phyloP scores from a whole-genome alignment of 1,140 invertebrate species.

The Drosophila prosaltans region DNA sequence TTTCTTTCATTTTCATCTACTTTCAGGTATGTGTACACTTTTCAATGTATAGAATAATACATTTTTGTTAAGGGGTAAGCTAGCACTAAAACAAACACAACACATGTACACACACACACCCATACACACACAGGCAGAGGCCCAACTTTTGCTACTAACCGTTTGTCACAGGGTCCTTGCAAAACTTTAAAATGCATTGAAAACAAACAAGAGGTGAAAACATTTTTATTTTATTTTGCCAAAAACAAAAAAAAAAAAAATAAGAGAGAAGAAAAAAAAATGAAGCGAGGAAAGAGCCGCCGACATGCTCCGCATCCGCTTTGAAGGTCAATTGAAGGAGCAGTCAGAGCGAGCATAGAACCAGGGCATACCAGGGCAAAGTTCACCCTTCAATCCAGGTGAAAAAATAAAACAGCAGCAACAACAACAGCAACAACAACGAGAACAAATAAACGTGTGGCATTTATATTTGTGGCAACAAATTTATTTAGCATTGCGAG shows the following conservation, averaged over 20 bases:
- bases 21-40: conserved; percentile 24
- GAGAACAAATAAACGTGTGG: conserved; percentile 72
- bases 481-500: conserved; percentile 66
- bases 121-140: not conserved
- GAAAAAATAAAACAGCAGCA: not conserved
- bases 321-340: conserved; percentile 72
- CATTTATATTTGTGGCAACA: conserved; percentile 73
- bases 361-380: conserved; percentile 5
- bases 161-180: conserved; percentile 22
- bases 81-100: not conserved
- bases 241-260: conserved; percentile 35
- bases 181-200: conserved; percentile 71
- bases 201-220: conserved; percentile 48
- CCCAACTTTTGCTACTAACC: not conserved
- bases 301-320: conserved; percentile 10
- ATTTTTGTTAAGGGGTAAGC: conserved; percentile 6
- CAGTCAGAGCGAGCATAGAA: conserved; percentile 5
- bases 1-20: conserved; percentile 1
- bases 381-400: conserved; percentile 34
- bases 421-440: not conserved
- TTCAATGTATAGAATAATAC: conserved; percentile 2
- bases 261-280: conserved; percentile 11
- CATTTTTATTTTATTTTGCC: conserved; percentile 21
- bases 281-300: conserved; percentile 23
- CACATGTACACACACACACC: not conserved